These are phyloP conservation scores for Charina bottae DNA, from an alignment of 2,113 vertebrate genomes.

Conservation along the genomic window DNA sequence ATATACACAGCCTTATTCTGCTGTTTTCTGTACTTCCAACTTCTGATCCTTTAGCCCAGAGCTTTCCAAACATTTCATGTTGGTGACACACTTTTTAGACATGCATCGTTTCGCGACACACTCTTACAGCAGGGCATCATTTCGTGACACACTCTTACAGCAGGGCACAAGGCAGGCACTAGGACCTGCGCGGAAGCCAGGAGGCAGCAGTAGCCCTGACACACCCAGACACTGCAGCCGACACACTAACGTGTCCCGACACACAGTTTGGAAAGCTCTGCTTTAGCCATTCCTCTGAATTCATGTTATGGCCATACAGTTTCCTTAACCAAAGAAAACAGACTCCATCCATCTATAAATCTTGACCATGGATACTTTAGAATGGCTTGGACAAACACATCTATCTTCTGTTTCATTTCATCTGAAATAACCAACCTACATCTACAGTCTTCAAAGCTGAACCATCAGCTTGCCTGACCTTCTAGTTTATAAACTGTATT, in stretches of 20 bases:
- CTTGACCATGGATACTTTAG: background rate
- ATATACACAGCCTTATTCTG: background rate
- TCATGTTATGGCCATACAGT: background rate
- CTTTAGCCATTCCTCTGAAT: background rate
- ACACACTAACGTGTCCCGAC: too few relatives aligned
- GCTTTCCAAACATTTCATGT: too few relatives aligned
- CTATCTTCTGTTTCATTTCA: background rate
- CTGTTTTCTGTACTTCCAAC: background rate
- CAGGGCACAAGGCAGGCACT: too few relatives aligned
- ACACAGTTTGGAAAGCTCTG: too few relatives aligned
- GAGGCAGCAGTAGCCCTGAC: too few relatives aligned
- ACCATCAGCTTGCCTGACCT: background rate
- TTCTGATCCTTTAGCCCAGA: background rate
- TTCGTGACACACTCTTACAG: too few relatives aligned
- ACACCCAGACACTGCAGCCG: too few relatives aligned
- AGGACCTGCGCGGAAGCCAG: too few relatives aligned
- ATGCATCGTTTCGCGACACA: too few relatives aligned
- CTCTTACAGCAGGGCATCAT: too few relatives aligned
- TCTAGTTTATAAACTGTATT: conserved; percentile 26
- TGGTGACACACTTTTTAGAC: too few relatives aligned
- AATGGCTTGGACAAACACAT: background rate
- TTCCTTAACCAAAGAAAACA: background rate
- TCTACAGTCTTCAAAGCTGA: background rate
- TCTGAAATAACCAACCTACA: background rate
- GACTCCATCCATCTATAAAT: background rate